Base-by-base conservation (phyloP, 2,797 vertebrate species). In the Gallinago solitaria region DNA sequence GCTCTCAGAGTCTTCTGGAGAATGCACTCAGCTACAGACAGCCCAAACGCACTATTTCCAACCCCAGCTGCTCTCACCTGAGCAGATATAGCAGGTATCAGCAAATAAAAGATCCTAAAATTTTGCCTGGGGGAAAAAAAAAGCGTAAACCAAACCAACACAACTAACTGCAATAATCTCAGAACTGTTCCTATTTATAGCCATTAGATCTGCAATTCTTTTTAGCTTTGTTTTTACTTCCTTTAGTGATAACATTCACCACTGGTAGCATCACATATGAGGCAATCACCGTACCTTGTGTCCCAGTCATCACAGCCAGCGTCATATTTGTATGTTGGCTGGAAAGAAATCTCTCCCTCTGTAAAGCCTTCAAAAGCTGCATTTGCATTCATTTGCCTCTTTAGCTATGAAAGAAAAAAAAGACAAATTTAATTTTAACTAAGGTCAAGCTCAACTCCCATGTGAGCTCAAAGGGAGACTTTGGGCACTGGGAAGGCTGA, bases 271-370 rank as follows among this genome's bases (percentile, higher is more conserved):
- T 21, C 33, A 17, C 9, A 3, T 11, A 45, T 3, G 27, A 88
- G 23, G n/a, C 15, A 15, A 63, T 28, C 59, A 60, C 96, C 1
- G 1, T 98, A 99, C 99, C 99, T 99, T 50, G 99, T 99, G 95
- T 99, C 99, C 99, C 99, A 99, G 45, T 98, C 97, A 71, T 99
- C 98, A 11, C 99, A 99, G 85, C 99, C 99, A 3, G 99, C 98
- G 85, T 99, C 98, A 4, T 99, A 99, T 96, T 99, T 99, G 95
- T 99, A 99, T 2, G 99, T 99, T 54, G 99, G 99, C 90, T 99
- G 99, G 97, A 99, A 99, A n/a, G 98, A 96, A 86, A 99, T 98
- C 65, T 98, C 97, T 83, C 99, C 99, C 93, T 99, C 99, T 17
- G 96, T 97, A 91, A 99, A 99, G 90, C 98, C 99, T 73, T 98